A percentile compares a stretch with the other conserved stretches of the same genome.
Conservation (phyloP, 2,888 invertebrate species). For the Drosophila incognita region DNA sequence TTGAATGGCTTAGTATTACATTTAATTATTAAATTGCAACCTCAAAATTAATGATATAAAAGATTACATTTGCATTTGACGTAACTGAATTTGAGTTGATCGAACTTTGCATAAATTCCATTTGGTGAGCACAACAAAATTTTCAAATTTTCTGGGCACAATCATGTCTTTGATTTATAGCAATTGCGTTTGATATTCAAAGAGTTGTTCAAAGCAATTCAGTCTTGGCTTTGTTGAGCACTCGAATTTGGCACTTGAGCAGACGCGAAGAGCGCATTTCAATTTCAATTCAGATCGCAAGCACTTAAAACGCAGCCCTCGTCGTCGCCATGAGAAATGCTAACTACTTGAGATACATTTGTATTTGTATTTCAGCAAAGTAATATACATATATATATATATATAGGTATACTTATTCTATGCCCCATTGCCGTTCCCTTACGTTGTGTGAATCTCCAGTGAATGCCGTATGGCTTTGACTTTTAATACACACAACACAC, state of each 20-base stretch:
- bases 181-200: constrained; percentile 61
- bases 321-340: constrained; percentile 67
- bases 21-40: constrained; percentile 52
- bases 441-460: constrained; percentile 47
- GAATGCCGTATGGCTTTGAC: constrained; percentile 56
- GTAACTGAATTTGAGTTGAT: constrained; percentile 19
- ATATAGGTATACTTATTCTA: constrained; percentile 48
- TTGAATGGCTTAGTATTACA: constrained; percentile 36
- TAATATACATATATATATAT: not conserved
- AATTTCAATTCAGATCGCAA: constrained; percentile 63
- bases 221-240: constrained; percentile 45
- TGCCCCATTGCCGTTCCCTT: constrained; percentile 33
- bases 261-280: constrained; percentile 70
- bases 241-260: constrained; percentile 70
- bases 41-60: constrained; percentile 18
- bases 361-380: constrained; percentile 53
- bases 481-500: constrained; percentile 35
- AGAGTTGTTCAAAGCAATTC: constrained; percentile 34
- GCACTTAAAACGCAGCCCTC: constrained; percentile 64
- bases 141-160: constrained; percentile 4
- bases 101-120: constrained; percentile 10
- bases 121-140: constrained; percentile 7
- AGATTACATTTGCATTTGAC: constrained; percentile 21
- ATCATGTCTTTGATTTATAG: constrained; percentile 67
- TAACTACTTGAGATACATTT: constrained; percentile 73